Base-by-base conservation (phyloP, 64 coral and sea anemone species). In the Porites australiensis region DNA sequence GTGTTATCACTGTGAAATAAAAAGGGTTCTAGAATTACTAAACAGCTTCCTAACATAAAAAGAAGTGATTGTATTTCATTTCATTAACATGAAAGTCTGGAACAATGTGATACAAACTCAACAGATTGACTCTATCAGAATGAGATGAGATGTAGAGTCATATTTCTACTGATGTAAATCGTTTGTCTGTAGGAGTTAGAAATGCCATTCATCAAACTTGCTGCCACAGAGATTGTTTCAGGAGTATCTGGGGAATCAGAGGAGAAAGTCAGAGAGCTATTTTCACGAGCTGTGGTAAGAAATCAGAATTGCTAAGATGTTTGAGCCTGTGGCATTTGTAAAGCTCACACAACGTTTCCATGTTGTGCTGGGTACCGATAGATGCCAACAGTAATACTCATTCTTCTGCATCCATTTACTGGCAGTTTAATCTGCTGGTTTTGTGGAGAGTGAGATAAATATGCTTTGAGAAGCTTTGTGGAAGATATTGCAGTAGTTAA, bases 181-280 rank as follows among this genome's bases (percentile, higher is more conserved):
- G 67, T 2, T 90, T 13, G 37, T 7, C 59, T 43, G 1, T 77
- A 97, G 95, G 94, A 99, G 65, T 69, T 99, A 69, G 94, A 91
- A 58, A 83, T 98, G 82, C 97, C 97, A 23, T 77, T 98, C 44
- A 89, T 98, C 16, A 96, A 88, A 59, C 83, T 98, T 64, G 97
- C 97, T 23, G 94, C 98, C 50, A 99, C 94, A 15, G 94, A 96
- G 79, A 94, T 99, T 82, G 98, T 99, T 4, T 99, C 98, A 77
- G 98, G 98, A 64, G 94, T 99, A 11, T 99, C 98, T 45, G 98
- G 98, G 4, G 98, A 99, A 68, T 99, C 98, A 53, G 98, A 99
- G 68, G 87, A 62, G 49, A 99, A 99, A 96, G 83, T 99, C 53
- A 77, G 98, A 61, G 94, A 99, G 4, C 91, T 99, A 44, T 99